A percentile compares a stretch with the other conserved stretches of the same genome.
phyloP scores from a whole-genome alignment of 2,888 invertebrate species.

The Dromius quadrimaculatus region DNA sequence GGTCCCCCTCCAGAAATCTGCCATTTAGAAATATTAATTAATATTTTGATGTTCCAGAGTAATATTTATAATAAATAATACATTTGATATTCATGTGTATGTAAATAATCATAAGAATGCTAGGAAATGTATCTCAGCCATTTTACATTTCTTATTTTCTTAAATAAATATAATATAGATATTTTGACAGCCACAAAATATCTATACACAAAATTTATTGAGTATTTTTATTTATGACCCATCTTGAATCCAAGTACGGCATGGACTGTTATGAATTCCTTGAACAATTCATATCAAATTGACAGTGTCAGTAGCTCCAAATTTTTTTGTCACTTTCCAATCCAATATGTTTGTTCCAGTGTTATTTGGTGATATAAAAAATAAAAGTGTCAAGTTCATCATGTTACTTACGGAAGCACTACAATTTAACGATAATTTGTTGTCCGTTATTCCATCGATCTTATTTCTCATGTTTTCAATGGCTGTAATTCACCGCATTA shows the following conservation, averaged over 20 bases:
- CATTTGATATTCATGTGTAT: constrained; percentile 41
- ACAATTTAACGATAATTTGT: constrained; percentile 15
- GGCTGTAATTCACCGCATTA: constrained; percentile 31
- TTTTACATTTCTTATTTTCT: constrained; percentile 54
- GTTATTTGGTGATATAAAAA: constrained; percentile 21
- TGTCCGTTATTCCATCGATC: constrained; percentile 57
- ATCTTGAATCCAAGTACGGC: neutral
- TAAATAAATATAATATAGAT: constrained; percentile 46
- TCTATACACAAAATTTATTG: constrained; percentile 31
- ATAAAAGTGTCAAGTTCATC: constrained; percentile 28
- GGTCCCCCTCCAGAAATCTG: constrained; percentile 40
- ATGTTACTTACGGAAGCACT: constrained; percentile 8
- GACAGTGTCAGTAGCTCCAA: too few species aligned
- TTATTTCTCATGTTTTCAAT: constrained; percentile 56
- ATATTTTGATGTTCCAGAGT: constrained; percentile 30
- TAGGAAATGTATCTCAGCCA: constrained; percentile 54
- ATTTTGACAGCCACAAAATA: constrained; percentile 53
- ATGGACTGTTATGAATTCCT: neutral
- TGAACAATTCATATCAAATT: too few species aligned
- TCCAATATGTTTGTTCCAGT: neutral
- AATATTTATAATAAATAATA: constrained; percentile 30
- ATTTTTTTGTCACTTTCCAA: neutral
- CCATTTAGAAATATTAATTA: constrained; percentile 31
- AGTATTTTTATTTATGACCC: neutral
- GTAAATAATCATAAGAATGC: constrained; percentile 48